A percentile compares a stretch with the other conserved stretches of the same genome.
Evolutionary conservation across 2,113 vertebrate species (phyloP).

Genomic region (Alexandromys fortis): DNA sequence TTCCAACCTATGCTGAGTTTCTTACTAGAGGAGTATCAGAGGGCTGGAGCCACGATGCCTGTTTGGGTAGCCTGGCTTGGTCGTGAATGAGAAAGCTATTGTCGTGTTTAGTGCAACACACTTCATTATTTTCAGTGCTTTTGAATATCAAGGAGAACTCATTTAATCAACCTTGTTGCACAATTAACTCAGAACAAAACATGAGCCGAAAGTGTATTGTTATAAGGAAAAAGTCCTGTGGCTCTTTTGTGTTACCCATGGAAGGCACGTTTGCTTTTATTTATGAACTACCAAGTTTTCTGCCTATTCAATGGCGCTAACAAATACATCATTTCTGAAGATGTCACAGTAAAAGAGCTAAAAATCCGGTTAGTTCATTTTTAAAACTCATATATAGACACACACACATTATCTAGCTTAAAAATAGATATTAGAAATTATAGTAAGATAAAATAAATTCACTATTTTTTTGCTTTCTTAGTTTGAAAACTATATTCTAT

Average conservation of each 20-base stretch:
- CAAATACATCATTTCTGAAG: not conserved
- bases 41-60: not conserved
- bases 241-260: not conserved
- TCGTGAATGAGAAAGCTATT: not conserved
- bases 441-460: slow-evolving; percentile 41
- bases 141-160: not conserved
- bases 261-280: not conserved
- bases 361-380: not conserved
- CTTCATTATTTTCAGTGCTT: not conserved
- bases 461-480: not conserved
- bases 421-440: not conserved
- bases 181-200: slow-evolving; percentile 15
- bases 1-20: not conserved
- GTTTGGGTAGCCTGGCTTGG: not conserved
- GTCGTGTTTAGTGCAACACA: not conserved
- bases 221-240: not conserved
- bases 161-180: not conserved
- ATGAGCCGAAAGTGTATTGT: not conserved
- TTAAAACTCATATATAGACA: not conserved
- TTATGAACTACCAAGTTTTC: not conserved
- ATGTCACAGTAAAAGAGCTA: not conserved
- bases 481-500: not conserved
- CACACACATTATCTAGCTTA: not conserved
- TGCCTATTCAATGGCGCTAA: not conserved
- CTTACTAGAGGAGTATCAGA: not conserved